These are phyloP conservation scores for Pterophyllum scalare DNA, from an alignment of 2,113 vertebrate species.

Conservation along the genomic window DNA sequence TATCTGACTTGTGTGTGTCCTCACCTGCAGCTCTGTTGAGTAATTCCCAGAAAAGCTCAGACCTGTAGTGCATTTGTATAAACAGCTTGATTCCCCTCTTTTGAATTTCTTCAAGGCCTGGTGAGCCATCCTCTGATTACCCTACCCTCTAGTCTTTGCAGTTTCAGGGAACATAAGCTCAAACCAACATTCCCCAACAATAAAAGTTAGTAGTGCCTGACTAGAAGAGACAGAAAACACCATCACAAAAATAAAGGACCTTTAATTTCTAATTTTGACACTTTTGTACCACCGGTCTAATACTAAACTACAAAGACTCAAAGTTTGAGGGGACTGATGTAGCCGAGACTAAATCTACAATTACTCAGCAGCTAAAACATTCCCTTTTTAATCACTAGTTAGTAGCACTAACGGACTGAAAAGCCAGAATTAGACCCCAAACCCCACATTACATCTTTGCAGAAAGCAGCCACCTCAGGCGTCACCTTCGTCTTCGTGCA, in stretches of 20 bases:
- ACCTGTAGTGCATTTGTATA: no score
- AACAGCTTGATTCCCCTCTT: not conserved
- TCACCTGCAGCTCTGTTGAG: not conserved
- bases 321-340: not conserved
- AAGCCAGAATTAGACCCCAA: not conserved
- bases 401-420: not conserved
- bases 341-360: not conserved
- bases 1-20: no score
- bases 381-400: not conserved
- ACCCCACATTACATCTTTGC: not conserved
- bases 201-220: not conserved
- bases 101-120: not conserved
- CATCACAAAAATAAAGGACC: not conserved
- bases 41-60: not conserved
- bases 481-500: not conserved
- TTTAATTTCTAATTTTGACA: no score
- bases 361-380: not conserved
- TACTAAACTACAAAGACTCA: not conserved
- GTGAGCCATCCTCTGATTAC: not conserved
- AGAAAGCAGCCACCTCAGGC: not conserved
- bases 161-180: not conserved
- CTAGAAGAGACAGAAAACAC: no score
- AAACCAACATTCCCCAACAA: not conserved
- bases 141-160: not conserved
- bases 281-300: not conserved